Percentiles rank a stretch among this genome's conserved stretches.
phyloP scores from a whole-genome alignment of 1,140 invertebrate genomes.

The Schmidtea mediterranea region DNA sequence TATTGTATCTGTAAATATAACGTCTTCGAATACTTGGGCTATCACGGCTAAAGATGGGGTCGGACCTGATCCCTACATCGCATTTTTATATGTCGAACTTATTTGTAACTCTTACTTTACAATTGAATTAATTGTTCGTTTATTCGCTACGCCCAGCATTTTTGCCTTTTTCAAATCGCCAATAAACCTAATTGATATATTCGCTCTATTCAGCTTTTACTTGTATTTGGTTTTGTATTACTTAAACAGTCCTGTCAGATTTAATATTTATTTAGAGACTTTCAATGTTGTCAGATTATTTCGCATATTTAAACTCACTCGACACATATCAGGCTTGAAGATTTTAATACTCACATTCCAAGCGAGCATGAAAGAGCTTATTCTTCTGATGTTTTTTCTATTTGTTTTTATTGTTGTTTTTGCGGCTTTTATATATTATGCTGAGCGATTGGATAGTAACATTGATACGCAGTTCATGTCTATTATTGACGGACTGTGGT shows the following conservation, averaged over 20 bases:
- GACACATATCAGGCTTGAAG: constrained; percentile 29
- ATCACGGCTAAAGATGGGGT: no score
- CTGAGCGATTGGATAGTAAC: constrained; percentile 47
- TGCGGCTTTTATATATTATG: constrained; percentile 89
- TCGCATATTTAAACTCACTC: constrained; percentile 18
- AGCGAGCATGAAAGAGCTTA: constrained; percentile 95
- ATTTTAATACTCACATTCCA: constrained; percentile 60
- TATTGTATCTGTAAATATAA: no score
- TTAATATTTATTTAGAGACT: constrained; percentile 33
- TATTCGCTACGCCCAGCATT: constrained; percentile 30
- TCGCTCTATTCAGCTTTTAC: constrained; percentile 97
- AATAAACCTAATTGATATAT: constrained; percentile 97
- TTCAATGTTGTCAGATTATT: constrained; percentile 28
- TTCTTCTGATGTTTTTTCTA: constrained; percentile 98
- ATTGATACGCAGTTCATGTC: constrained; percentile 82
- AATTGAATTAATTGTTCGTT: constrained; percentile 1
- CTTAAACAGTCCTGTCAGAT: constrained; percentile 52
- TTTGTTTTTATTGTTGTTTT: constrained; percentile 81
- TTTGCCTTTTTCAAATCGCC: constrained; percentile 80
- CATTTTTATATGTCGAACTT: constrained; percentile 2
- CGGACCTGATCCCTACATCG: no score
- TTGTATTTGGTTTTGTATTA: constrained; percentile 85
- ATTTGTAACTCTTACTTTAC: neutral
- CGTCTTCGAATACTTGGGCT: no score
- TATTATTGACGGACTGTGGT: constrained; percentile 42